Evolutionary conservation across 2,888 invertebrate genomes (phyloP), one percentile per base, ranked within the genome.

Genomic region (Melikaiella ostensackeni): DNA sequence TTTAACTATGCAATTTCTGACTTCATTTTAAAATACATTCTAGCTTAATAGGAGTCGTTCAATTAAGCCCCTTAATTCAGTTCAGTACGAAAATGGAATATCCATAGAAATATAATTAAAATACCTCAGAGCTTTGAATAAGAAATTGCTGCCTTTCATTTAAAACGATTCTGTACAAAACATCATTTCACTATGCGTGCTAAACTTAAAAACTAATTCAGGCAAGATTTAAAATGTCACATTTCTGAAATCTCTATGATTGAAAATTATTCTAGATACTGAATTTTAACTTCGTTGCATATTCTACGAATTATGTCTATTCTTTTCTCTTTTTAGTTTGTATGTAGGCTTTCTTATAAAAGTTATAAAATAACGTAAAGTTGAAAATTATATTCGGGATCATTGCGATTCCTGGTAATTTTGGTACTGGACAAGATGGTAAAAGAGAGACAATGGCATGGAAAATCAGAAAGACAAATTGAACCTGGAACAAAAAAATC

Each of bases 351-450:
- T 92, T 91, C 79, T 90, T 91, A 83, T 94, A 96, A 88, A 96
- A 96, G 76, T 95, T 92, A 78, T 94, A 94, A 86, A 96, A 96
- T 91, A 96, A 93, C 85, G 93, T 94, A 84, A 95, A 94, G 55
- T 96, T 94, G 70, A 95, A 89, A 55, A 92, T 64, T 4, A 95
- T 91, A 83, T 95, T 94, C 0, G 93, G 91, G 46, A 94, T 90
- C 86, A 93, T 94, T 55, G 94, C 84, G 0, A 86, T n/a, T 0
- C 93, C 89, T 1, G 94, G 86, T 0, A 91, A 86, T 19, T 90
- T 86, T 0, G 94, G 93, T 0, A 94, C 92, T 0, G 91, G 86
- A 82, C 95, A 96, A 75, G 91, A 91, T 0, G 94, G 93, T 30
- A 91, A 84, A 55, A 93, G 90, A 0, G 92, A 92, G 87, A 93